phyloP scores from a whole-genome alignment of 2,888 invertebrate species.

The Tachystola acroxantha region DNA sequence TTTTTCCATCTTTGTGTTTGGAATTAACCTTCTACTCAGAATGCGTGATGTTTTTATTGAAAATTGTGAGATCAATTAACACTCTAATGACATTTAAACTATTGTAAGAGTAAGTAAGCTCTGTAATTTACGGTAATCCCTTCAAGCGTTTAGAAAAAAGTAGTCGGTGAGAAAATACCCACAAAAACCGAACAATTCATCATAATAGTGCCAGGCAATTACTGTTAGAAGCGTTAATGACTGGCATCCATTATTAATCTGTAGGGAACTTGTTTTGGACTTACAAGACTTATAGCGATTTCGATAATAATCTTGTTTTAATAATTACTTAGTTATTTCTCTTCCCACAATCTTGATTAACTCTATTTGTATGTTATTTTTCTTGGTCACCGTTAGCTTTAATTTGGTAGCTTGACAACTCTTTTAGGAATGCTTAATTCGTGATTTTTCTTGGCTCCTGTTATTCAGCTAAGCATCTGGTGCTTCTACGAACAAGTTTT shows the following conservation, averaged over 20 bases:
- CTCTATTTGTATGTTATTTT: slow-evolving; percentile 69
- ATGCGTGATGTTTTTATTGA: slow-evolving; percentile 16
- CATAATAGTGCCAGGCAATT: slow-evolving; percentile 72
- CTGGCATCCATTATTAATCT: slow-evolving; percentile 68
- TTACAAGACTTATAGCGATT: slow-evolving; percentile 65
- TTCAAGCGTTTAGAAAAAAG: slow-evolving; percentile 54
- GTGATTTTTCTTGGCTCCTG: slow-evolving; percentile 55
- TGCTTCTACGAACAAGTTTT: slow-evolving; percentile 31
- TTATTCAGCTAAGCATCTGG: slow-evolving; percentile 47
- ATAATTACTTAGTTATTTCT: slow-evolving; percentile 71
- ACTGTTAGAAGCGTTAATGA: slow-evolving; percentile 74
- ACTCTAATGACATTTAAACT: slow-evolving; percentile 41
- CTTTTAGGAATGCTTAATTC: slow-evolving; percentile 62
- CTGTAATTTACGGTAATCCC: slow-evolving; percentile 52
- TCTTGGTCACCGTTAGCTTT: slow-evolving; percentile 49
- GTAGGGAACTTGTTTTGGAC: slow-evolving; percentile 64
- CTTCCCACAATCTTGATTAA: slow-evolving; percentile 69
- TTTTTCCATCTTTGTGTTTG: slow-evolving; percentile 2
- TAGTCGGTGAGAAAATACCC: slow-evolving; percentile 55
- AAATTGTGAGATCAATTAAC: slow-evolving; percentile 39
- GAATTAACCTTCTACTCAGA: neutral
- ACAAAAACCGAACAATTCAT: slow-evolving; percentile 72
- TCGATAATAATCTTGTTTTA: slow-evolving; percentile 74
- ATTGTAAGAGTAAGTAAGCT: slow-evolving; percentile 27
- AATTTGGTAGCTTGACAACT: slow-evolving; percentile 66